phyloP scores from a whole-genome alignment of 1,140 invertebrate genomes.

The Physella acuta region DNA sequence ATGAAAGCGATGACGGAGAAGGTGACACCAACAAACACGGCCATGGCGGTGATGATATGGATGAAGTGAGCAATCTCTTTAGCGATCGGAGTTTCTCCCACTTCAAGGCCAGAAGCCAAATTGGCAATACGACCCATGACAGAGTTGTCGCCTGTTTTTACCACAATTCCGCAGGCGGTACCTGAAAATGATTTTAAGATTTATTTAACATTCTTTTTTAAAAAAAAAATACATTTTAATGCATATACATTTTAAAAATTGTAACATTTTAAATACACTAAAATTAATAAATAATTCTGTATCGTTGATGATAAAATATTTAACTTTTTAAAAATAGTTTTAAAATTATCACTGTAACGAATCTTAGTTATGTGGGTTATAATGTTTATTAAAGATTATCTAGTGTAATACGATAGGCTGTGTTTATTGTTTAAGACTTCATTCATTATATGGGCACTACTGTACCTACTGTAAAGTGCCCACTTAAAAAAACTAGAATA shows the following conservation, averaged over 20 bases:
- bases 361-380: too few relatives aligned
- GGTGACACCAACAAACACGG: conserved; percentile 94
- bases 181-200: conserved; percentile 61
- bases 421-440: too few relatives aligned
- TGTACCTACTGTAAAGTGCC: too few relatives aligned
- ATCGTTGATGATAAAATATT: neutral
- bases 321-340: conserved; percentile 41
- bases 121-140: conserved; percentile 98
- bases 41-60: conserved; percentile 96
- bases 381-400: too few relatives aligned
- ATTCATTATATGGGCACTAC: too few relatives aligned
- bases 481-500: too few relatives aligned
- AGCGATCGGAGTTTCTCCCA: conserved; percentile 95
- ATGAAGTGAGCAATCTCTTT: conserved; percentile 99
- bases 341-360: too few relatives aligned
- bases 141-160: conserved; percentile 95
- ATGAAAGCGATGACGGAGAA: conserved; percentile 98
- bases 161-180: conserved; percentile 91
- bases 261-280: too few relatives aligned
- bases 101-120: conserved; percentile 91
- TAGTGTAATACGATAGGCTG: too few relatives aligned
- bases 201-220: neutral
- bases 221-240: neutral
- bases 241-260: too few relatives aligned
- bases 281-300: too few relatives aligned